Evolutionary conservation across 2,888 invertebrate genomes (phyloP), one percentile per base, ranked within the genome.

Genomic region (Drosophila ezoana): DNA sequence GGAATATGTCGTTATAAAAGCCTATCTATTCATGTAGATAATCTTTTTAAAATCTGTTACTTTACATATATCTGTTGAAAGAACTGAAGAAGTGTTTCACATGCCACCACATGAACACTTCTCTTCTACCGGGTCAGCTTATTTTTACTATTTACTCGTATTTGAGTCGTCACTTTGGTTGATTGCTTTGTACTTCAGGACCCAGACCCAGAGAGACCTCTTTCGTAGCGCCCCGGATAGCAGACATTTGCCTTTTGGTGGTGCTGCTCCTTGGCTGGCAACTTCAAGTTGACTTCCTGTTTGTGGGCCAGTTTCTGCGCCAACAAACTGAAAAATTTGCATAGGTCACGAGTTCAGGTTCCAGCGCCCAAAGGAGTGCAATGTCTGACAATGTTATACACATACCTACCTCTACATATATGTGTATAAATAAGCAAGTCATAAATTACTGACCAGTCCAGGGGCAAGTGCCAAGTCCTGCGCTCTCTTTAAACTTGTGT

Each of bases 261-360:
- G 40, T 47, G 54, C 49, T 43, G 56, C 52, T 20, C 53, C 38
- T 49, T 76, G 77, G 77, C 59, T 67, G 64, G 47, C 56, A 81
- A 84, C 84, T 85, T 88, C 79, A 88, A 85, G 87, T 88, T 86
- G 65, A 85, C 89, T 86, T 86, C 86, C 86, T 74, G 84, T 75
- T 71, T 65, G 82, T 76, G 85, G 75, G 79, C 82, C 87, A 79
- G 69, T 84, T 82, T 75, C 56, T 59, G 79, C 70, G 58, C 48
- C 62, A 60, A 44, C 49, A 59, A 69, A 61, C 72, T 41, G 53
- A 68, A 49, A 81, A 87, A 90, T 90, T 90, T 85, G 87, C 90
- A 90, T 90, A 90, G 90, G 88, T 90, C 90, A 89, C 81, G 90
- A 90, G 90, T 90, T 90, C 89, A 86, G 81, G 79, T 81, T 88